Conservation (phyloP, 2,797 vertebrate genomes). For the Chiloscyllium punctatum region DNA sequence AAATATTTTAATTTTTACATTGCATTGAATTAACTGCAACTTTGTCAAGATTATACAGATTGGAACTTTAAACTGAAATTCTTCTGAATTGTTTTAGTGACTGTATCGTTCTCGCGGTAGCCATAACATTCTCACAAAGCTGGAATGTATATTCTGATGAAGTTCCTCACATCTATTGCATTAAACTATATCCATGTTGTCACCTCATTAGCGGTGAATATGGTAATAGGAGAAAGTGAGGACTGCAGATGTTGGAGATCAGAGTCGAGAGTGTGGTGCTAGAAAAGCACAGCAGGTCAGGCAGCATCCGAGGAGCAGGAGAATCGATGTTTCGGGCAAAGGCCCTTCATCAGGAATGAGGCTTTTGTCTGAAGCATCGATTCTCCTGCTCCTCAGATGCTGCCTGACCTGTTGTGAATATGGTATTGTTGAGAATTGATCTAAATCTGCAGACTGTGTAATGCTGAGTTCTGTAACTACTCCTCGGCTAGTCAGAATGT, state of each 20-base stretch:
- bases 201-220: not conserved
- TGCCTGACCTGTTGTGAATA: not conserved
- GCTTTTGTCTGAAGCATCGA: no score
- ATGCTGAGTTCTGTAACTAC: not conserved
- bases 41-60: not conserved
- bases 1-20: not conserved
- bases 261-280: no score
- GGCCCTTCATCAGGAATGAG: no score
- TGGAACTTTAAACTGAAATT: slow-evolving; percentile 9
- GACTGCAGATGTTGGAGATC: no score
- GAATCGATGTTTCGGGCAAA: no score
- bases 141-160: not conserved
- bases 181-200: not conserved
- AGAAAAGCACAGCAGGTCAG: no score
- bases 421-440: not conserved
- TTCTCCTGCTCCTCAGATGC: no score
- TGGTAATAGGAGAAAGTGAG: not conserved
- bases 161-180: not conserved
- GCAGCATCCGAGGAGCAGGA: no score
- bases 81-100: not conserved
- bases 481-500: not conserved
- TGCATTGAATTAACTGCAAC: not conserved
- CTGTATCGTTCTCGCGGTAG: not conserved
- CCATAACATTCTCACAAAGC: not conserved
- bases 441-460: not conserved